Evolutionary conservation across 2,113 vertebrate genomes (phyloP).

Genomic region (Oncorhynchus gorbuscha): DNA sequence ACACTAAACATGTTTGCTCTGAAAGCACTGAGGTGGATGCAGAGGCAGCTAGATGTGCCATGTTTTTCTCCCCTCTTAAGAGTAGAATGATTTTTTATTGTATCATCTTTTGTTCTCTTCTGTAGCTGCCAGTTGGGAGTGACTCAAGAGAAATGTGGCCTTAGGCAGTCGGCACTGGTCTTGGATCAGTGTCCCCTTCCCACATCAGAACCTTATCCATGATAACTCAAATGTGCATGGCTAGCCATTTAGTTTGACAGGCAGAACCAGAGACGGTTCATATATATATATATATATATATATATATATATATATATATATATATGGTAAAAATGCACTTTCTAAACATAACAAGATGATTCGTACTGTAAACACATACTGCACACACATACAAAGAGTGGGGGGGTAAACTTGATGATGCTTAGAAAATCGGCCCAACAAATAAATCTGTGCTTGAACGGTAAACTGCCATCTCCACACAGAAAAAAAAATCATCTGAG

Average conservation of each 20-base stretch:
- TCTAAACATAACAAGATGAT: neutral
- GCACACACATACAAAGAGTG: neutral
- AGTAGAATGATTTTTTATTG: neutral
- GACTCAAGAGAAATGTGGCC: neutral
- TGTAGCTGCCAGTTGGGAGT: too few relatives aligned
- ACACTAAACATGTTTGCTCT: too few relatives aligned
- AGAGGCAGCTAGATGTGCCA: too few relatives aligned
- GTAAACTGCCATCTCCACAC: slow-evolving; percentile 30
- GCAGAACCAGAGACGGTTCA: too few relatives aligned
- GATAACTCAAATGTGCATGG: neutral
- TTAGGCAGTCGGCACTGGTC: neutral
- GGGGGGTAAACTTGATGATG: slow-evolving; percentile 37
- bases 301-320: neutral
- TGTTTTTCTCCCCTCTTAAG: too few relatives aligned
- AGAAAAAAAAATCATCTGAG: slow-evolving; percentile 37
- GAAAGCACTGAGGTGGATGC: too few relatives aligned
- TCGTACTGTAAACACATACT: neutral
- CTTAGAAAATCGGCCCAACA: slow-evolving; percentile 34
- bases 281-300: too few relatives aligned
- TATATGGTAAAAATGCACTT: neutral
- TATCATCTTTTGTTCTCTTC: too few relatives aligned
- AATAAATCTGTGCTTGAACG: slow-evolving; percentile 38
- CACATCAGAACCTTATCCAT: neutral
- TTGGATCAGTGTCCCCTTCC: neutral
- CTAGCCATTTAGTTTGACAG: neutral